Conservation (phyloP, 2,888 invertebrate genomes). For the Ommatoiulus sabulosus region DNA sequence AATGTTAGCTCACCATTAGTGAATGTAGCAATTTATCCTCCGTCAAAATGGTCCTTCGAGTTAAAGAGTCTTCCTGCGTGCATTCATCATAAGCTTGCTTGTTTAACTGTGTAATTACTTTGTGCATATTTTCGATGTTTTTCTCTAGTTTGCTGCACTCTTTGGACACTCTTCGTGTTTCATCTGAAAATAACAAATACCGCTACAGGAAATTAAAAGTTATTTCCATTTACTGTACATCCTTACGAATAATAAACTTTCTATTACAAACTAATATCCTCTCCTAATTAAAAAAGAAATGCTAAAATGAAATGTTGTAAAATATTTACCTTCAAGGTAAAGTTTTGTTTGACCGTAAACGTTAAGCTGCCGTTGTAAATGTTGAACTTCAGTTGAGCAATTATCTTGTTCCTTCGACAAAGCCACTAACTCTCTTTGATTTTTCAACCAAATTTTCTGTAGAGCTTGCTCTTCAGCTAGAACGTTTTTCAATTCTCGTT, state of each 20-base stretch:
- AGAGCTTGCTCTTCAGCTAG: neutral
- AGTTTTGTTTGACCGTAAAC: constrained; percentile 52
- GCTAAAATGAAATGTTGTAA: neutral
- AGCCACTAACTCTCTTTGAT: constrained; percentile 35
- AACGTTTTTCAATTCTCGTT: constrained; percentile 37
- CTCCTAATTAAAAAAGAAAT: neutral
- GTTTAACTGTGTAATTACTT: neutral
- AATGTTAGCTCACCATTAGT: constrained; percentile 42
- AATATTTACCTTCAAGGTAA: constrained; percentile 20
- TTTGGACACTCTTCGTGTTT: constrained; percentile 34
- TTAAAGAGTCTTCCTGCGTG: constrained; percentile 1
- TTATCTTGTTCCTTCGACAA: constrained; percentile 32
- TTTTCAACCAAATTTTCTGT: constrained; percentile 44
- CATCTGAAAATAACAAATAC: constrained; percentile 18
- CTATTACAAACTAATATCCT: neutral
- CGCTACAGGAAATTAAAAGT: constrained; percentile 28
- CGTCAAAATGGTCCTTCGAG: constrained; percentile 31
- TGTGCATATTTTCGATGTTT: constrained; percentile 53
- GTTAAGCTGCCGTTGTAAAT: constrained; percentile 46
- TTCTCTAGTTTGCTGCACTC: neutral
- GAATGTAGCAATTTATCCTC: constrained; percentile 48
- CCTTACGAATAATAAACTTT: neutral
- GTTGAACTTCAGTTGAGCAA: neutral
- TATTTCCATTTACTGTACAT: neutral
- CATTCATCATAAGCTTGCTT: constrained; percentile 11